Evolutionary conservation across 1,140 invertebrate genomes (phyloP), one percentile per base, ranked within the genome.

Genomic region (Diorhabda elongata): DNA sequence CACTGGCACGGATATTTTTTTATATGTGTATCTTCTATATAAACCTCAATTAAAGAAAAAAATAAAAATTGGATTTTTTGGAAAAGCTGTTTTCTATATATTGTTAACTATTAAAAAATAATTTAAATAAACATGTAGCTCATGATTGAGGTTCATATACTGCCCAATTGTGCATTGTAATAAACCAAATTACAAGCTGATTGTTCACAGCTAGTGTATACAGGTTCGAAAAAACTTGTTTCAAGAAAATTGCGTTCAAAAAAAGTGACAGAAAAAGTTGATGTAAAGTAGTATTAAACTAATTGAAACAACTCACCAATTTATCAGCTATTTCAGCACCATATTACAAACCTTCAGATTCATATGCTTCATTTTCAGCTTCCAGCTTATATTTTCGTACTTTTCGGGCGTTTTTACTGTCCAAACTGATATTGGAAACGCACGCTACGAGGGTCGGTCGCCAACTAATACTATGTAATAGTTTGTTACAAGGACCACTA

Each of bases 61-160:
- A 6, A 66, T 9, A 68, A 68, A 47, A 61, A 61, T 67, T 5
- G 6, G n/a, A 42, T 52, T 9, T 68, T 3, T 26, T 9, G 45
- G 11, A 5, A 7, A 7, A 56, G 6, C 52, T 56, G 6, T 6
- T 56, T 56, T 56, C n/a, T 2, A n/a, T 56, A 7, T 56, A 56
- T 56, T 56, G 1, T 56, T 56, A 7, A 56, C 6, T 56, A 7
- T 56, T 7, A 56, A 56, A 56, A 56, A 56, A 56, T 56, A 56
- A n/a, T 56, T 56, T 7, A 56, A 56, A 56, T 56, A n/a, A 56
- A 56, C 6, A 56, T 7, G n/a, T 56, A 7, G 52, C 52, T 56
- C n/a, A 6, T 56, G 52, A 56, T 56, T 56, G 52, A 56, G 52
- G 52, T 56, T 56, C 52, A 56, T 56, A 56, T 56, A 7, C 52